A percentile compares a stretch with the other conserved stretches of the same genome.
Evolutionary conservation across 92 coral and sea anemone genomes (phyloP).

Genomic region (Virgularia gustaviana): DNA sequence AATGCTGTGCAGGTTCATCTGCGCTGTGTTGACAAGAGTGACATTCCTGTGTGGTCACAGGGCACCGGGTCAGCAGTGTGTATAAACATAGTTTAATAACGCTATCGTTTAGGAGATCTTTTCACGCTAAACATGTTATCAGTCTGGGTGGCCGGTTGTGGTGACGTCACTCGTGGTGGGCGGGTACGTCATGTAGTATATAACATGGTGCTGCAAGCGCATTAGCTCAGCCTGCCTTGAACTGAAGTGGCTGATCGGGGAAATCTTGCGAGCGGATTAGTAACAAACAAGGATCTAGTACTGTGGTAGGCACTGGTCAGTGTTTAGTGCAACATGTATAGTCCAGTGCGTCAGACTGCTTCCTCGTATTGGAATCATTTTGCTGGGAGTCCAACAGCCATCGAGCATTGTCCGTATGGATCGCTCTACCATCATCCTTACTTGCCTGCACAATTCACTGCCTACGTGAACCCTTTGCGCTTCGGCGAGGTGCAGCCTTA

Average conservation of each 20-base stretch:
- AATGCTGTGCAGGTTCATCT: not conserved
- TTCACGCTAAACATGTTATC: slow-evolving; percentile 39
- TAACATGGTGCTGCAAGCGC: not conserved
- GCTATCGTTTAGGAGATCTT: slow-evolving; percentile 41
- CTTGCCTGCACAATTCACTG: not conserved
- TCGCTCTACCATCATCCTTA: slow-evolving; percentile 34
- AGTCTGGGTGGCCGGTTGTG: slow-evolving; percentile 40
- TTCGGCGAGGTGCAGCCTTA: slow-evolving; percentile 57
- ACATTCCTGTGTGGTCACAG: slow-evolving; percentile 45
- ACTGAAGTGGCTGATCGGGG: slow-evolving; percentile 24
- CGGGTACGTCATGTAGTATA: too few relatives aligned
- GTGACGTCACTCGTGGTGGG: too few relatives aligned
- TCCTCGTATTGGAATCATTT: slow-evolving; percentile 26
- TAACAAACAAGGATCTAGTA: too few relatives aligned
- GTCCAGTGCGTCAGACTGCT: not conserved
- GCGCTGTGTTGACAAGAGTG: slow-evolving; percentile 33
- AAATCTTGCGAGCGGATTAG: too few relatives aligned
- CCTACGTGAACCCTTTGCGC: not conserved
- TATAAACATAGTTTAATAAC: slow-evolving; percentile 36
- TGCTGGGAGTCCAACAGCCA: not conserved
- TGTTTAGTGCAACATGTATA: too few relatives aligned
- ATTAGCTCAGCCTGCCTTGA: not conserved
- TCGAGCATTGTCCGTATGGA: slow-evolving; percentile 7
- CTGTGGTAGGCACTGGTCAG: too few relatives aligned
- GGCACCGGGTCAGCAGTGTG: slow-evolving; percentile 31